phyloP scores from a whole-genome alignment of 1,140 invertebrate genomes.

The Nixonia krombeini region DNA sequence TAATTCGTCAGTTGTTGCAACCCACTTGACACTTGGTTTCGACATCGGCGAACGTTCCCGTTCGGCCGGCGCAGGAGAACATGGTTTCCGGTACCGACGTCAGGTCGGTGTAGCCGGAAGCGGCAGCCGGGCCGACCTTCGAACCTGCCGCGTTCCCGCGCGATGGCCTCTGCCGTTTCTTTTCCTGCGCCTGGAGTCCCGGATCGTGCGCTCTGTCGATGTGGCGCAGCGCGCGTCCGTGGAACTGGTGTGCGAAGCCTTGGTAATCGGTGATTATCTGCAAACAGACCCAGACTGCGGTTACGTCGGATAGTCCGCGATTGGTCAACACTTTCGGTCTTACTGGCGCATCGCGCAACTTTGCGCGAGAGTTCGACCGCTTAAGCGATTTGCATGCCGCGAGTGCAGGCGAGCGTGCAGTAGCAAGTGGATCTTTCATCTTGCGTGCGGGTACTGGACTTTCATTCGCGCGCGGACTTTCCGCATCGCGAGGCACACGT shows the following conservation, averaged over 20 bases:
- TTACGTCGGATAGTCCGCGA: too few relatives aligned
- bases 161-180: not conserved
- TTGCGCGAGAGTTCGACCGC: conserved; percentile 19
- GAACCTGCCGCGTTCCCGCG: not conserved
- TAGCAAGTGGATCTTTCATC: conserved; percentile 43
- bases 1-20: conserved; percentile 15
- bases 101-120: conserved; percentile 57
- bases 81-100: conserved; percentile 76
- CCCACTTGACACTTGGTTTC: conserved; percentile 85
- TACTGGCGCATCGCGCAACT: conserved; percentile 28
- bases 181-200: not conserved
- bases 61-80: conserved; percentile 80
- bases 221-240: conserved; percentile 47
- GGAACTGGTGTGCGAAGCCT: conserved; percentile 51
- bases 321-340: too few relatives aligned
- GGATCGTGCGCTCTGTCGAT: conserved; percentile 7
- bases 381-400: conserved; percentile 40
- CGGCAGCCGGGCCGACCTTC: conserved; percentile 1
- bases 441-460: conserved; percentile 31
- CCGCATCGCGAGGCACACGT: conserved; percentile 21
- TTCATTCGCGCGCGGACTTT: conserved; percentile 42
- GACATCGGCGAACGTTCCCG: conserved; percentile 85
- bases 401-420: conserved; percentile 25
- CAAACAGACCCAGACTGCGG: conserved; percentile 10
- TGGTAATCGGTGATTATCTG: conserved; percentile 54